A percentile compares a stretch with the other conserved stretches of the same genome.
These are phyloP conservation scores for Melanargia galathea DNA, from an alignment of 2,888 invertebrate genomes.

Conservation along the genomic window DNA sequence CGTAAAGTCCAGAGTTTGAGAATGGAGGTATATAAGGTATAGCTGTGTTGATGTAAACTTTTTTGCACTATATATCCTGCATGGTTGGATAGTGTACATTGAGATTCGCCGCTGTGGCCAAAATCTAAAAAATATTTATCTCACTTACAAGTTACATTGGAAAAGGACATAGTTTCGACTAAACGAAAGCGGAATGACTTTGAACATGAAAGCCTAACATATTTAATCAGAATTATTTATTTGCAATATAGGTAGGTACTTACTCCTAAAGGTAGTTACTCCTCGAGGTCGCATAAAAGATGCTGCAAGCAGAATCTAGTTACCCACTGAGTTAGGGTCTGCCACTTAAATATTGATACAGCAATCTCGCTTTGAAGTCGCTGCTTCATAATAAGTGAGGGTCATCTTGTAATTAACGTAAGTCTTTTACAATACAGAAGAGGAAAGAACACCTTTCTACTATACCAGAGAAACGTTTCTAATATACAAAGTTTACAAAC, in stretches of 20 bases:
- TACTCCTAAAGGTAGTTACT: slow-evolving; percentile 17
- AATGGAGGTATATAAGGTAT: too few relatives aligned
- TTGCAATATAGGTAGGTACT: slow-evolving; percentile 9
- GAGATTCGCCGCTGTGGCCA: too few relatives aligned
- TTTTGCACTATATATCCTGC: too few relatives aligned
- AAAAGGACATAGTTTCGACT: slow-evolving; percentile 5
- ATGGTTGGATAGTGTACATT: too few relatives aligned
- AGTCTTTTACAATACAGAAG: slow-evolving; percentile 6
- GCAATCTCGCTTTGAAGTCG: slow-evolving; percentile 57
- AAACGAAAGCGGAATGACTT: neutral
- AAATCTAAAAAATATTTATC: too few relatives aligned
- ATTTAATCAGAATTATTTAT: slow-evolving; percentile 26
- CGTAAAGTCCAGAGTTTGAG: too few relatives aligned
- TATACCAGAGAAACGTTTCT: neutral
- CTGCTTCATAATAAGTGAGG: slow-evolving; percentile 42
- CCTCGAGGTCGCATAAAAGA: slow-evolving; percentile 26
- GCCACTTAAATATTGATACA: slow-evolving; percentile 66
- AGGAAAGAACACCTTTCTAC: neutral
- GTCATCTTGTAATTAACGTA: slow-evolving; percentile 40
- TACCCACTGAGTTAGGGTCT: slow-evolving; percentile 20
- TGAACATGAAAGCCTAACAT: neutral
- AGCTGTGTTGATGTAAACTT: too few relatives aligned
- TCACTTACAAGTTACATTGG: too few relatives aligned
- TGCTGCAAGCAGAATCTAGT: slow-evolving; percentile 35
- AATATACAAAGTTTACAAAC: too few relatives aligned